These are phyloP conservation scores for Acanthornis magna DNA, from an alignment of 2,797 vertebrate species.

Conservation along the genomic window DNA sequence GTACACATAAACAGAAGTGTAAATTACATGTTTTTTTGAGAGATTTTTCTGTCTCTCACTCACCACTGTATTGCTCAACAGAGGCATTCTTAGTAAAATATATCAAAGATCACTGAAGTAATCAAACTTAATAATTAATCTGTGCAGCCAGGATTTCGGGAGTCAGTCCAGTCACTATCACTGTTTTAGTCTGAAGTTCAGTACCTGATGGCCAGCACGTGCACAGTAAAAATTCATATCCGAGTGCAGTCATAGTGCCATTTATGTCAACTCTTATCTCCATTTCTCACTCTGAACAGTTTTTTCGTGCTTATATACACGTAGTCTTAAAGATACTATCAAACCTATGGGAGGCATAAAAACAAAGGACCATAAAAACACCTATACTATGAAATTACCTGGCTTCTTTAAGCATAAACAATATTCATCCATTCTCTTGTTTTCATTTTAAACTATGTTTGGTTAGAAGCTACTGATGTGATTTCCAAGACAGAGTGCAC, in stretches of 20 bases:
- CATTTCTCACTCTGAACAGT: neutral
- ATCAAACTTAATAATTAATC: constrained; percentile 14
- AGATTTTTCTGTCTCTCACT: neutral
- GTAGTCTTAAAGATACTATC: neutral
- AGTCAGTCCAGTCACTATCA: neutral
- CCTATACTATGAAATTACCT: neutral
- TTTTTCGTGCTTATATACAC: neutral
- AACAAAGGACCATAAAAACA: neutral
- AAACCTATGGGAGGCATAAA: neutral
- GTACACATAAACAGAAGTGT: neutral
- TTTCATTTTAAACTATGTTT: neutral
- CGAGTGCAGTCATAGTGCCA: accelerated
- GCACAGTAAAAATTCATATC: neutral
- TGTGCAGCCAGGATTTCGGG: neutral
- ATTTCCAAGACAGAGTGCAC: neutral
- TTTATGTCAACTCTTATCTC: neutral
- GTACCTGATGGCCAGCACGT: neutral
- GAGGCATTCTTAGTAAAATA: neutral
- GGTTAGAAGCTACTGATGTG: neutral
- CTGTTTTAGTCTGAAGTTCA: neutral
- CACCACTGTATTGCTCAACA: neutral
- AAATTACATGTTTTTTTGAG: neutral
- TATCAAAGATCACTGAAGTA: neutral
- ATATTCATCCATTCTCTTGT: neutral
- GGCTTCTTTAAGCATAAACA: neutral